Evolutionary conservation across 2,888 invertebrate species (phyloP), one percentile per base, ranked within the genome.

Genomic region (Trisateles emortualis): DNA sequence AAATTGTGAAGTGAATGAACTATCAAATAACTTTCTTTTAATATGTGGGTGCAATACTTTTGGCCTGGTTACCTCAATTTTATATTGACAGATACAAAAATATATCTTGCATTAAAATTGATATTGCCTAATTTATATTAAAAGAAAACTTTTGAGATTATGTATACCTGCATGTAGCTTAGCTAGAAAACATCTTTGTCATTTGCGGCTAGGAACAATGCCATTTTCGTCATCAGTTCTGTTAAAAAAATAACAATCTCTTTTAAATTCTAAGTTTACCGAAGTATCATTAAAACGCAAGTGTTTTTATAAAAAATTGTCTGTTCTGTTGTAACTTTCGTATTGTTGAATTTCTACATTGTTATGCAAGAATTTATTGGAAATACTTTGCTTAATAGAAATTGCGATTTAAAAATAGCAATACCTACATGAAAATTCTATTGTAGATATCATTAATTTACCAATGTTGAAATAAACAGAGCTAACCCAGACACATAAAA

Each of bases 31-130:
- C 46, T 55, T 49, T 52, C 42, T 63, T 43, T 48, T 55, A 52
- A 55, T 60, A 11, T 38, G 59, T 70, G 52, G 52, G 68, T 67
- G 55, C 43, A 53, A 19, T 46, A 48, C 36, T 44, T 44, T 52
- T 63, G 68, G 38, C 64, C 59, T 30, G 30, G 41, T 63, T 44
- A 52, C 59, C 64, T 59, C 68, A 52, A 63, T 67, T 48, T 33
- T 51, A 13, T 13, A 68, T 61, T 66, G 52, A 48, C 52, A 50
- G 11, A 26, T 38, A 35, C 47, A 30, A 50, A 66, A 52, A 44
- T 43, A 57, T 52, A 22, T 40, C 49, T 58, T 13, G n/a, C 11
- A 22, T 30, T 61, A 43, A 36, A 48, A 52, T 60, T 52, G 17
- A 35, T 51, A 38, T n/a, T 45, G 33, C 19, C 26, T n/a, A n/a